Conservation (phyloP, 2,888 invertebrate species). For the Plutella xylostella region DNA sequence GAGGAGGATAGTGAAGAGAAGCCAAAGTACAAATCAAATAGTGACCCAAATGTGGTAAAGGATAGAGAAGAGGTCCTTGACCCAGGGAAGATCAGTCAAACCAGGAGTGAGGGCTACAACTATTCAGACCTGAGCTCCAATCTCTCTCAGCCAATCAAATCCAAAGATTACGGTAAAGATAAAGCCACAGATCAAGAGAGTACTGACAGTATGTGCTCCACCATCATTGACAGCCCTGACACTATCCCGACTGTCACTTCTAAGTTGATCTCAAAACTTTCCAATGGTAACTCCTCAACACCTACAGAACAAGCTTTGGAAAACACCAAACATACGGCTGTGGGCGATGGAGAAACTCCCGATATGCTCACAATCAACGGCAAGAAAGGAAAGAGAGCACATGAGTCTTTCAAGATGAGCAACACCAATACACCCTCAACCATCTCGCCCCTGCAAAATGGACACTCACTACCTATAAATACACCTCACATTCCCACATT, state of each 20-base stretch:
- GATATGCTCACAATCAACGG: slow-evolving; percentile 42
- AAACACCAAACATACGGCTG: slow-evolving; percentile 23
- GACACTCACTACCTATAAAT: slow-evolving; percentile 42
- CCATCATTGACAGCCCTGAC: slow-evolving; percentile 48
- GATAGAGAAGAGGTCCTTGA: slow-evolving; percentile 35
- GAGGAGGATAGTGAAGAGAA: slow-evolving; percentile 26
- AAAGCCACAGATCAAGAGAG: slow-evolving; percentile 56
- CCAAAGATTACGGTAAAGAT: slow-evolving; percentile 31
- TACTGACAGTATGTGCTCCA: slow-evolving; percentile 49
- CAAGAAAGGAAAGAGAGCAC: slow-evolving; percentile 40
- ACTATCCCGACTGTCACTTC: slow-evolving; percentile 42
- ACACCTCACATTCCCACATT: slow-evolving; percentile 55
- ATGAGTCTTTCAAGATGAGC: slow-evolving; percentile 48
- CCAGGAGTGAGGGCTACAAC: slow-evolving; percentile 42
- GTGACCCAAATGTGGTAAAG: slow-evolving; percentile 40
- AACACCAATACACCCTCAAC: slow-evolving; percentile 60
- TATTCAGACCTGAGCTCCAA: slow-evolving; percentile 37
- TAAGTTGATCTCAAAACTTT: slow-evolving; percentile 56
- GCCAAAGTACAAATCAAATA: slow-evolving; percentile 25
- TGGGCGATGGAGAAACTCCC: slow-evolving; percentile 41
- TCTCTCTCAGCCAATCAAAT: slow-evolving; percentile 29
- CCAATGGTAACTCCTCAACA: slow-evolving; percentile 59
- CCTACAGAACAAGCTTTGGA: slow-evolving; percentile 37
- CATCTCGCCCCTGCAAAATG: slow-evolving; percentile 59
- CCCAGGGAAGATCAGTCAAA: slow-evolving; percentile 30